Base-by-base conservation (phyloP, 64 coral and sea anemone genomes). In the Pachyseris speciosa region DNA sequence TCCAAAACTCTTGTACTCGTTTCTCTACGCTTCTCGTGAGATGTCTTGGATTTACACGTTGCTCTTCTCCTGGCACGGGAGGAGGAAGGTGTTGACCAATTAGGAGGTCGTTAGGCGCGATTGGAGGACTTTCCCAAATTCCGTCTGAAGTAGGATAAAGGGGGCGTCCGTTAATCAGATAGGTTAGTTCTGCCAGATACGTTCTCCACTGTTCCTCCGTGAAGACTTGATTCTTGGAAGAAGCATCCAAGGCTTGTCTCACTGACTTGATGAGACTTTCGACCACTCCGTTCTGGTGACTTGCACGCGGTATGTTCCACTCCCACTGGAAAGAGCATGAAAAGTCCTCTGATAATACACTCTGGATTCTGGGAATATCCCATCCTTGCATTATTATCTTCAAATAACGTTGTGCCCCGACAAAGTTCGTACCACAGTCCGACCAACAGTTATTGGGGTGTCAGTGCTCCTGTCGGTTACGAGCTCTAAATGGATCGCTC, bases 131-230 rank as follows among this genome's bases (percentile, higher is more conserved):
- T 67, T 67, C 64, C 28, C 64, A 65, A 22, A 65, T 65, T 2
- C 61, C 61, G 27, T 65, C 24, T 65, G 15, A 28, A 28, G 10
- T 53, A 17, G 3, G 50, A 53, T 53, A 53, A 53, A 53, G 50
- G 11, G 50, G 50, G 12, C 50, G 50, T 1, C 67, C 37, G 51
- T 86, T 92, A 67, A 92, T 39, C 7, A 92, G 28, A 25, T 75
- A 92, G 10, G 90, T 72, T 15, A 84, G 26, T 29, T 92, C 80
- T 64, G 80, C 34, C 16, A 92, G 37, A 32, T 61, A 74, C 20
- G 90, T 92, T 51, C 79, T 52, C 89, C 66, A 84, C 25, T 92
- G 79, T 37, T 92, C 78, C 51, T 92, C 90, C 19, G 80, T 91
- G 31, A 86, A 77, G 15, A 51, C 34, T 65, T 86, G 90, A 33